Percentiles rank a stretch among this genome's conserved stretches.
These are phyloP conservation scores for Zygaena filipendulae DNA, from an alignment of 2,888 invertebrate species.

Conservation along the genomic window DNA sequence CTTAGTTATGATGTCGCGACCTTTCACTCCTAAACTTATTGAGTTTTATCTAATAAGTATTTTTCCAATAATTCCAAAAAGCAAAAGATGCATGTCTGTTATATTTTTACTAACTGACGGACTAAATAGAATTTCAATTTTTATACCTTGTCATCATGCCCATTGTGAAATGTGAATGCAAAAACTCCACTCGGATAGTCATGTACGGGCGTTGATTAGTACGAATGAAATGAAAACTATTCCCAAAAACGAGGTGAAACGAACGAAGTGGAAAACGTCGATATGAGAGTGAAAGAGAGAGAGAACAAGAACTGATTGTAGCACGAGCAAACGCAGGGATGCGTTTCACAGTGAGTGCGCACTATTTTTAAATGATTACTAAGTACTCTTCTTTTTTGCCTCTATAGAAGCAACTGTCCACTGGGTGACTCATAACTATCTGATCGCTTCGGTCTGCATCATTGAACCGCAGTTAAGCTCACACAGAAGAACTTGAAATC, in stretches of 20 bases:
- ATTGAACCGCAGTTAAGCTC: conserved; percentile 36
- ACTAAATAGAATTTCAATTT: too few species aligned
- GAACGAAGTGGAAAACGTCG: conserved; percentile 65
- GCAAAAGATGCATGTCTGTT: too few species aligned
- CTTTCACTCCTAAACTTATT: not conserved
- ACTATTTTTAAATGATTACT: conserved; percentile 52
- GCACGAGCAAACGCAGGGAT: conserved; percentile 52
- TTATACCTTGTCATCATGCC: too few species aligned
- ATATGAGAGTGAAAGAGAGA: conserved; percentile 48
- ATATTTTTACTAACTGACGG: too few species aligned
- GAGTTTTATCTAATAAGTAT: not conserved
- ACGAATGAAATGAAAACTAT: conserved; percentile 60
- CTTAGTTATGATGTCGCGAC: too few species aligned
- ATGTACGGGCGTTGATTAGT: conserved; percentile 61
- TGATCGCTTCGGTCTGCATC: conserved; percentile 45
- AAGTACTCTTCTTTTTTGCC: too few species aligned
- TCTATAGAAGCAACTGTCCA: conserved; percentile 10
- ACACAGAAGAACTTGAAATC: conserved; percentile 50
- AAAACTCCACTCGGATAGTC: conserved; percentile 33
- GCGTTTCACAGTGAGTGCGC: conserved; percentile 52
- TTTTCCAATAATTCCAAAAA: too few species aligned
- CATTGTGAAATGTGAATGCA: too few species aligned
- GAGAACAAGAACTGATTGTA: conserved; percentile 56
- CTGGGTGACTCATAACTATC: conserved; percentile 40
- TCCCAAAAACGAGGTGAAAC: conserved; percentile 51